Base-by-base conservation (phyloP, 2,888 invertebrate species). In the Cheilosia impressa region DNA sequence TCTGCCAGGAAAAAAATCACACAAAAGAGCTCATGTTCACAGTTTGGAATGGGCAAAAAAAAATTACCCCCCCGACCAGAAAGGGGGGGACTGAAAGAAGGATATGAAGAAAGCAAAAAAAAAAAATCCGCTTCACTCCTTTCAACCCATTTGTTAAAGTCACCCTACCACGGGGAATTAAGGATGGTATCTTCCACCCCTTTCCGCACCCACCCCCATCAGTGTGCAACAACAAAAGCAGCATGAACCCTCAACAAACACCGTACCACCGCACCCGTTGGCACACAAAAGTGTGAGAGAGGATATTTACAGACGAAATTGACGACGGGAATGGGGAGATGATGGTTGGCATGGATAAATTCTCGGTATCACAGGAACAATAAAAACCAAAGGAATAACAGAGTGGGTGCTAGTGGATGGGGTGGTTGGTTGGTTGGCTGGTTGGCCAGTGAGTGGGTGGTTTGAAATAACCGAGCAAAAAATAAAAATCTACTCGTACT, bases 11-110 rank as follows among this genome's bases (percentile, higher is more conserved):
- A 66, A 57, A 80, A 81, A 85, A n/a, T 72, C 76, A 85, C 80
- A 85, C 81, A 85, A 85, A 76, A 85, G 81, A 85, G 76, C 81
- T 85, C 85, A 77, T 85, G 85, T 85, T 85, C 85, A 85, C 85
- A 72, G 85, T 85, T 85, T 76, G 63, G 45, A 75, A 78, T 63
- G 53, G 38, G 13, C 4, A 65, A 66, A 71, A 76, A 81, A 55
- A 55, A 62, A 60, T n/a, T n/a, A n/a, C n/a, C n/a, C n/a, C n/a
- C n/a, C n/a, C n/a, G n/a, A n/a, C n/a, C n/a, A 55, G 4, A 2
- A 2, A 19, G 31, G 9, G 31, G 41, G 15, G 38, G n/a, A 17
- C 19, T 2, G 52, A 17, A 41, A 27, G 50, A 55, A 43, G 66
- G 55, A 71, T 22, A 60, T 52, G 45, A n/a, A 24, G 15, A 38